Base-by-base conservation (phyloP, 2,888 invertebrate genomes). In the Zhengitettix transpicula region DNA sequence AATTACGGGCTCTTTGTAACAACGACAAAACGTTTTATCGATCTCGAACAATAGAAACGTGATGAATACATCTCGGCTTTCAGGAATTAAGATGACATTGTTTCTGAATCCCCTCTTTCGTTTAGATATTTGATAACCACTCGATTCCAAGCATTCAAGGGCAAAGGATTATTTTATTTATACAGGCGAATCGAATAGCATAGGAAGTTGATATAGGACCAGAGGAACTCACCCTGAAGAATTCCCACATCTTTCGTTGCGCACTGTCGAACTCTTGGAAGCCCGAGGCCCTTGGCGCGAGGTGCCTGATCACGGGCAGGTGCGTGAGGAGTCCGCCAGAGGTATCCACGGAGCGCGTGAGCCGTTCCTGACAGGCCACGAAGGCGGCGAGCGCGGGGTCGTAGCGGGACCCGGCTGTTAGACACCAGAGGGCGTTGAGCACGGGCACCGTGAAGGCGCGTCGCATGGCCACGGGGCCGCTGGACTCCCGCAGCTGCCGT, bases 391-490 rank as follows among this genome's bases (percentile, higher is more conserved):
- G 61, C 9, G 42, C 56, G 9, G 58, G 57, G 55, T 63, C 60
- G 53, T 61, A 60, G 9, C 64, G 60, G 17, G 55, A 80, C 1
- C 89, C 86, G 8, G 90, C 85, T 79, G 90, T 80, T 86, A 90
- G 87, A 55, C 81, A 81, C 90, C 90, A 90, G 0, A 90, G 71
- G 0, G 87, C 85, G 66, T 91, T 90, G 10, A 91, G 72, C 40
- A 89, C 82, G 62, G 87, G 84, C 0, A 88, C 83, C 28, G 83
- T 61, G 58, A 65, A 64, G 1, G 55, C 59, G 14, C 62, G 51
- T n/a, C 61, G 59, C 51, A 64, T 62, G 16, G 61, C 57, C 47
- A 62, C 55, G 10, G 51, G 41, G 40, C 52, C 17, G 5, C 15
- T 9, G 17, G 55, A 52, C 14, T 14, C 56, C 8, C 40, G 14